Conservation (phyloP, 2,113 vertebrate species). For the Ptychochromis oligacanthus region DNA sequence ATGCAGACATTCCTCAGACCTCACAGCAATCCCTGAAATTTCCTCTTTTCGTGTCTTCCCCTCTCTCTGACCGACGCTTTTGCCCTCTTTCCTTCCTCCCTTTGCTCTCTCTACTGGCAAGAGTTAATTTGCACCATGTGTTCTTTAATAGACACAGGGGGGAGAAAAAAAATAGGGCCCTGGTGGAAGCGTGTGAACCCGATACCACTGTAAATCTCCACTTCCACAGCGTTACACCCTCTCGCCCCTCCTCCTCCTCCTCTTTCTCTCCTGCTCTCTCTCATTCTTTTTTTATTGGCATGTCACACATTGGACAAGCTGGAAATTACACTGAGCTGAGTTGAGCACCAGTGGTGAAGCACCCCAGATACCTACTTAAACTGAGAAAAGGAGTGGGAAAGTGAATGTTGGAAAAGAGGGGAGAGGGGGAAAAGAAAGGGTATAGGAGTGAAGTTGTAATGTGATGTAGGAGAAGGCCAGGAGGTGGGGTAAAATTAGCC, state of each 20-base stretch:
- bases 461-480: slow-evolving; percentile 38
- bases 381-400: slow-evolving; percentile 13
- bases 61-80: slow-evolving; percentile 46
- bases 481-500: slow-evolving; percentile 68
- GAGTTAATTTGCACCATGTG: slow-evolving; percentile 82
- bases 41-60: slow-evolving; percentile 51
- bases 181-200: slow-evolving; percentile 75
- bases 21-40: slow-evolving; percentile 64
- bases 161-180: slow-evolving; percentile 17
- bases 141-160: slow-evolving; percentile 67
- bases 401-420: not conserved
- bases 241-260: slow-evolving; percentile 18
- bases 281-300: slow-evolving; percentile 76
- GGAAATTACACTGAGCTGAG: slow-evolving; percentile 78
- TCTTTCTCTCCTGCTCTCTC: slow-evolving; percentile 39
- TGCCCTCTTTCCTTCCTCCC: slow-evolving; percentile 50
- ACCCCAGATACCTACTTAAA: slow-evolving; percentile 68
- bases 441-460: slow-evolving; percentile 35
- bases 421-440: not conserved
- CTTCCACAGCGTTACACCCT: slow-evolving; percentile 61
- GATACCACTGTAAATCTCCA: slow-evolving; percentile 79
- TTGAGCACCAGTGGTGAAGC: slow-evolving; percentile 70
- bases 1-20: slow-evolving; percentile 64
- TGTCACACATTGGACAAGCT: slow-evolving; percentile 81
- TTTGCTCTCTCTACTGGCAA: slow-evolving; percentile 46